Base-by-base conservation (phyloP, 2,888 invertebrate genomes). In the Lycocerus yunnanus region DNA sequence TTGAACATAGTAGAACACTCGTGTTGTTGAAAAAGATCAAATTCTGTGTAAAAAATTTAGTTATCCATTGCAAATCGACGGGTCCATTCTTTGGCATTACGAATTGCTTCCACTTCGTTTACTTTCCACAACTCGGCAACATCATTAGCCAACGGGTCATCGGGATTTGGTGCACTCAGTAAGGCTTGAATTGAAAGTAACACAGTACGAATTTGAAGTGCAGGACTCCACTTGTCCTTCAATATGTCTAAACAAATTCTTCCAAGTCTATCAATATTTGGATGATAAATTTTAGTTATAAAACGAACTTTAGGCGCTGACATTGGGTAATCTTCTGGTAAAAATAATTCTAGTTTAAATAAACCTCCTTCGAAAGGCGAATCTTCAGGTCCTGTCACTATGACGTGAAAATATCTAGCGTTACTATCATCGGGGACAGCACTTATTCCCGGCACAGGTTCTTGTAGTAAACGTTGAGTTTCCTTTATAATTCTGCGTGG, bases 311-410 rank as follows among this genome's bases (percentile, higher is more conserved):
- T 99, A 80, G 99, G 99, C 83, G 99, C 99, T 81, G 98, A 98
- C 99, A 99, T 99, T 78, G 99, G 99, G 89, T 99, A 99, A 89
- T 99, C 99, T 90, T 99, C 99, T 78, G 99, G 99, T 99, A 99
- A 91, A 90, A 99, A 99, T 84, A 99, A 91, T 90, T 99, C 99
- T 89, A 99, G 90, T 91, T 98, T 98, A 89, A 98, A 98, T 79
- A 97, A 91, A 82, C 99, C 99, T 84, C 98, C 98, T 90, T 99
- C 99, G 87, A 99, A 99, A 24, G 99, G 99, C 72, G 98, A 98
- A 87, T 96, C 96, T 86, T 96, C 96, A 63, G 96, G 96, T 78
- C 96, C 96, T 80, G 95, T 95, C 83, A 99, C 98, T 86, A 97
- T 95, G 79, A 99, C 99, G 88, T 99, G 97, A 88, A 99, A 99